These are phyloP conservation scores for Parascotia fuliginaria DNA, from an alignment of 2,888 invertebrate genomes.

Conservation along the genomic window DNA sequence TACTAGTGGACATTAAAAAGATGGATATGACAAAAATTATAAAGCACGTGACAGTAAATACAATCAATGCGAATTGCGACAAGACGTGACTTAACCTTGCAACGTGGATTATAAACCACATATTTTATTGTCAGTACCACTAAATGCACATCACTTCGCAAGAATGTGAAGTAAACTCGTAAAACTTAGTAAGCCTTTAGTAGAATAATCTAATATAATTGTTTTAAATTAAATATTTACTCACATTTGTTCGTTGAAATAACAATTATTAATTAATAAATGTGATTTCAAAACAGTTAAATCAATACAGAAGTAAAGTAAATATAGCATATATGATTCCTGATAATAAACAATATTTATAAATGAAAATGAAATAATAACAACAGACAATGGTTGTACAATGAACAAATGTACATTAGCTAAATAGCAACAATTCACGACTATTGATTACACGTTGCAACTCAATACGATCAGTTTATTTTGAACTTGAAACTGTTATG, in stretches of 20 bases:
- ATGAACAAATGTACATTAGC: conserved; percentile 7
- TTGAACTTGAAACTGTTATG: conserved; percentile 19
- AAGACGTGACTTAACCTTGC: conserved; percentile 62
- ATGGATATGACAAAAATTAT: conserved; percentile 25
- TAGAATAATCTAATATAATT: too few relatives aligned
- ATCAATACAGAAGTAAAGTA: too few relatives aligned
- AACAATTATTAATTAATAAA: too few relatives aligned
- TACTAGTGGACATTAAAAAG: conserved; percentile 22
- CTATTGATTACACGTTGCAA: background rate
- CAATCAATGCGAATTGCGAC: conserved; percentile 58
- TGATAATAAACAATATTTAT: too few relatives aligned
- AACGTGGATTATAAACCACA: conserved; percentile 49
- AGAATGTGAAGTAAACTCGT: background rate
- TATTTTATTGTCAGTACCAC: conserved; percentile 50
- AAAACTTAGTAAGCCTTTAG: too few relatives aligned
- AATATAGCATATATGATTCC: too few relatives aligned
- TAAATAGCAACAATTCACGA: conserved; percentile 7
- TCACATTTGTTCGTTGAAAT: too few relatives aligned
- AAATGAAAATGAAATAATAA: background rate
- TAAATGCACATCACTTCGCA: conserved; percentile 4
- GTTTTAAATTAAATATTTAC: too few relatives aligned
- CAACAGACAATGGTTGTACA: conserved; percentile 2
- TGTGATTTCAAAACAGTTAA: too few relatives aligned
- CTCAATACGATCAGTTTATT: conserved; percentile 10
- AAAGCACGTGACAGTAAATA: conserved; percentile 60